Evolutionary conservation across 2,113 vertebrate species (phyloP), one percentile per base, ranked within the genome.

Genomic region (Ceyx cyanopectus): DNA sequence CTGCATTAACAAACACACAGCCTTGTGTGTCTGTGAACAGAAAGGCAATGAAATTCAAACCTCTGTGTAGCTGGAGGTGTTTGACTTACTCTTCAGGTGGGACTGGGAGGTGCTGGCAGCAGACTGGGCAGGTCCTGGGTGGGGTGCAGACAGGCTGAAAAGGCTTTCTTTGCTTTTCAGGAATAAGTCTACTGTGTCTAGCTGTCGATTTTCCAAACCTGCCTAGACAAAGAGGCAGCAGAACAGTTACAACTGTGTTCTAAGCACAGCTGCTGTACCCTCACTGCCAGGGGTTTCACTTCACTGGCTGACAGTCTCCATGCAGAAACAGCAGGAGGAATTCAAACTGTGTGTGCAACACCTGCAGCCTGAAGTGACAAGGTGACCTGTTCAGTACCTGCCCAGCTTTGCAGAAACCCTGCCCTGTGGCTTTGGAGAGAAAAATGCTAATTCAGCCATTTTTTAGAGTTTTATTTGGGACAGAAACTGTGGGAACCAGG

Each of bases 161-260:
- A 99, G 80, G 53, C 98, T 98, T 93, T 99, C 98, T 95, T 99
- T 99, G 95, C 99, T 99, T 95, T 99, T 99, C 77, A 99, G 92
- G 94, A 99, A 99, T 61, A 99, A 99, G 60, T 99, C 98, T 22
- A 99, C 99, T 2, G 98, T 99, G 92, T 99, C 99, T 82, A 99
- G 97, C 51, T 99, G 99, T 56, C 96, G 98, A 93, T 99, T 99
- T 94, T 99, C 99, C 97, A 99, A 97, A 15, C 99, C 99, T 11
- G 99, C 98, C 99, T 99, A 56, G 53, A 91, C 80, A 83, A 41
- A 73, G 14, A 34, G 4, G 40, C 7, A 63, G 24, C 1, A 66
- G 4, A 43, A 57, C 30, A n/a, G 19, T 51, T 15, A 48, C 0
- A 2, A 13, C 11, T 1, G 19, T 29, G 11, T 41, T 62, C 77